Base-by-base conservation (phyloP, 2,113 vertebrate genomes). In the Nothoprocta perdicaria region DNA sequence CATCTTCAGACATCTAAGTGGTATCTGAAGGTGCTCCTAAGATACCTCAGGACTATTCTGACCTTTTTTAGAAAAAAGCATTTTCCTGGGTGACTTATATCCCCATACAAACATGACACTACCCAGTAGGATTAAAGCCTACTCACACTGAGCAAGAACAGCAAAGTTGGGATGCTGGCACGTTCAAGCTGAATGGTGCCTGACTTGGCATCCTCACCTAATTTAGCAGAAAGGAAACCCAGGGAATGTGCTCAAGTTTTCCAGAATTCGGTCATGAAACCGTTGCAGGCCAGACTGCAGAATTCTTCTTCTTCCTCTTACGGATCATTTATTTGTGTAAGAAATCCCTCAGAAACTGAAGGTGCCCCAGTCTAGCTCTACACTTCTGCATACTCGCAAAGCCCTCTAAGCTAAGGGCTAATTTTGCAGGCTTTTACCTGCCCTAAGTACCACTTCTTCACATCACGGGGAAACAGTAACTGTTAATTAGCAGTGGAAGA, bases 371-470 rank as follows among this genome's bases (percentile, higher is more conserved):
- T 68, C 57, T 65, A 57, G 23, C 10, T 67, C 75, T 74, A 8
- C 46, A 57, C 19, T 68, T 82, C 84, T 74, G 50, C 68, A 26
- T 68, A 75, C 48, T 58, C 68, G 57, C 41, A 87, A 94, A 93
- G 23, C 10, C 57, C 66, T 83, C 13, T 27, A 40, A 91, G 29
- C 80, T 85, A 89, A 77, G 61, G 18, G 48, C 65, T n/a, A 80
- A 85, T 83, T 92, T 82, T 80, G 82, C 65, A 94, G 91, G 57
- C 65, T 87, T 75, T 58, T 22, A 57, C 65, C 87, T 78, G 80
- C 76, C 21, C 26, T 33, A 72, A 89, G 68, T 84, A 86, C 85
- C 65, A 58, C n/a, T 92, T 92, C 38, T 38, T 88, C 61, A 57
- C 67, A 43, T 83, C 65, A 61, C 18, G 12, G 57, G 27, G 65